Base-by-base conservation (phyloP, 2,797 vertebrate species). In the Lates japonicus region DNA sequence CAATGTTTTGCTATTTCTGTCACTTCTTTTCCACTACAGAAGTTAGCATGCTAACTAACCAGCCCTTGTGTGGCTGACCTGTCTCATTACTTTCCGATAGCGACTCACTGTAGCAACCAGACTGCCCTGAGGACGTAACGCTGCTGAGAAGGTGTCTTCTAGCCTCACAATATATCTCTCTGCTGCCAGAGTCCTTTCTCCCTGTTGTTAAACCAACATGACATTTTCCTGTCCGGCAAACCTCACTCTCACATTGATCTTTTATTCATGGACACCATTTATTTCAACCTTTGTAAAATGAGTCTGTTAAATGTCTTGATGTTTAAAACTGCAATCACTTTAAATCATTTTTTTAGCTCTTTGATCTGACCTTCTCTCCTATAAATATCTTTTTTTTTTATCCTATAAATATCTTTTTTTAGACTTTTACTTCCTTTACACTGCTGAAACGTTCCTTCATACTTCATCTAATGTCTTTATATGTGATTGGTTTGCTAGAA, bases 211-310 rank as follows among this genome's bases (percentile, higher is more conserved):
- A 44, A 52, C 11, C 49, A 70, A 63, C 49, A 20, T 29, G 37
- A 37, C 49, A 12, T 63, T 52, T 63, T 17, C 33, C 48, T 42
- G 39, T 68, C 48, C 17, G 20, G 11, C 41, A 46, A 63, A 62
- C 49, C 44, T n/a, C 59, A 61, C 66, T 5, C n/a, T 42, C 42
- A 10, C 57, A 13, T 44, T 59, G 51, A 81, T 76, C 63, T 63
- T 66, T 74, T 46, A 80, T 80, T 71, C 76, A 80, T 61, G 29
- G 51, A 7, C 42, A 25, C 39, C 31, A 25, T 41, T 55, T 59
- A 48, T 46, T 68, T 61, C 17, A 22, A 42, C 35, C 35, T 66
- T 76, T 67, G 68, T 31, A 55, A 70, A 39, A 42, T 17, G 6
- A 31, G 3, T 7, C 22, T 31, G 31, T 65, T n/a, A 31, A 62